Percentiles rank a stretch among this genome's conserved stretches.
phyloP scores from a whole-genome alignment of 2,797 vertebrate species.

The Sebastes jordani region DNA sequence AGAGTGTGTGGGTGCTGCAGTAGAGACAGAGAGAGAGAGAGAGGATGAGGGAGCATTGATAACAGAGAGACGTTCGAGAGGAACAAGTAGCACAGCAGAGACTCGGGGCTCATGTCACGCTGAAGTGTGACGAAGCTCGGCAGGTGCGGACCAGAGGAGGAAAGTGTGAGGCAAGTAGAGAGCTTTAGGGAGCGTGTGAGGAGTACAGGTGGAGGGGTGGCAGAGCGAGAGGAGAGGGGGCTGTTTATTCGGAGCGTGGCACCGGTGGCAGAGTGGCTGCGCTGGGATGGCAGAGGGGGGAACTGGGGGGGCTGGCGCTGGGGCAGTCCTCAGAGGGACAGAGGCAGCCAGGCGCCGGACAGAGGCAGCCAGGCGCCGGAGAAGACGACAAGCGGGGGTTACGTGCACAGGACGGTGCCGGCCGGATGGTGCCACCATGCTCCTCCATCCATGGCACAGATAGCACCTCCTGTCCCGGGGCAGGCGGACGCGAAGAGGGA shows the following conservation, averaged over 20 bases:
- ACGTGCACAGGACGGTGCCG: constrained; percentile 66
- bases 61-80: constrained; percentile 28
- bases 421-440: constrained; percentile 71
- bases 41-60: constrained; percentile 54
- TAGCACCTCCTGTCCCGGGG: constrained; percentile 64
- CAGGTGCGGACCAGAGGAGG: constrained; percentile 15
- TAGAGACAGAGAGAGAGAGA: constrained; percentile 28
- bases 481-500: constrained; percentile 30
- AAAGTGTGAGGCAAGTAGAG: constrained; percentile 28
- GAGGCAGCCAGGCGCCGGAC: constrained; percentile 42
- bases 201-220: constrained; percentile 77
- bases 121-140: constrained; percentile 1
- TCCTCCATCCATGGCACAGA: constrained; percentile 72
- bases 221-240: constrained; percentile 75
- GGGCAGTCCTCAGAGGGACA: constrained; percentile 77
- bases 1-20: constrained; percentile 86
- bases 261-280: constrained; percentile 81
- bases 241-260: constrained; percentile 77
- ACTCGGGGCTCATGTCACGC: constrained; percentile 23
- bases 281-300: constrained; percentile 83
- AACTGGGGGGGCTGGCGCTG: constrained; percentile 78
- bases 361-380: constrained; percentile 44
- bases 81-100: constrained; percentile 38
- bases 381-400: constrained; percentile 66
- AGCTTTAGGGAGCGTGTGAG: constrained; percentile 57